phyloP scores from a whole-genome alignment of 2,888 invertebrate species.

The Eupithecia abbreviata region DNA sequence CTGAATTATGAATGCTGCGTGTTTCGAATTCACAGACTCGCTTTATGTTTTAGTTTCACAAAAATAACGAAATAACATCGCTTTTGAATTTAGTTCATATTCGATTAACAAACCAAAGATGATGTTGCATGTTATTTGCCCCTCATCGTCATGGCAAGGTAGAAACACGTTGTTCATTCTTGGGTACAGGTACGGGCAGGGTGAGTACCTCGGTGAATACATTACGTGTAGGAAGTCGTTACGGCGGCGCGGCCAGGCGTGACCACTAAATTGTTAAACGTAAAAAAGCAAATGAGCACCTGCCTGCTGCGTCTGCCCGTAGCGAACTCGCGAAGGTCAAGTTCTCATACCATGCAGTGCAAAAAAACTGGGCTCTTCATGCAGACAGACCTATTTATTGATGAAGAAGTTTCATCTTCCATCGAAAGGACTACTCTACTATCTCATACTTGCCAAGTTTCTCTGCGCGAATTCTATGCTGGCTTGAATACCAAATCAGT shows the following conservation, averaged over 20 bases:
- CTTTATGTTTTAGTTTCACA: constrained; percentile 14
- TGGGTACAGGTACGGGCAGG: constrained; percentile 13
- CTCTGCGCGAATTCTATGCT: not conserved
- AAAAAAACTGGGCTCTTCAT: not conserved
- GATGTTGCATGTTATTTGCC: not conserved
- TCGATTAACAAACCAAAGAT: constrained; percentile 8
- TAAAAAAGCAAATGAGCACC: constrained; percentile 27
- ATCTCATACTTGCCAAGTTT: not conserved
- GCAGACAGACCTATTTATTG: not conserved
- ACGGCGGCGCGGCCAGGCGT: constrained; percentile 29
- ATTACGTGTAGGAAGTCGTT: constrained; percentile 32
- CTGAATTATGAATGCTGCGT: constrained; percentile 8
- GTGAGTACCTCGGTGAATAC: constrained; percentile 16
- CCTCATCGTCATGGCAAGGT: not conserved
- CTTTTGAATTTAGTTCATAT: constrained; percentile 2
- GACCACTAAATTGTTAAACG: constrained; percentile 31
- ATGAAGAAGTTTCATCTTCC: not conserved
- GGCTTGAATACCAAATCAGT: not conserved
- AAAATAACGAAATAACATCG: constrained; percentile 12
- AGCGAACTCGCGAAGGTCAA: constrained; percentile 22
- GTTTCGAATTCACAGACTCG: constrained; percentile 10
- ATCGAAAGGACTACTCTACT: not conserved
- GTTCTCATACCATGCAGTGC: not conserved
- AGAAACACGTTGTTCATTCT: not conserved
- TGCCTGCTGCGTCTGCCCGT: constrained; percentile 24